These are phyloP conservation scores for Siniperca undulata DNA, from an alignment of 2,797 vertebrate genomes.

Conservation along the genomic window DNA sequence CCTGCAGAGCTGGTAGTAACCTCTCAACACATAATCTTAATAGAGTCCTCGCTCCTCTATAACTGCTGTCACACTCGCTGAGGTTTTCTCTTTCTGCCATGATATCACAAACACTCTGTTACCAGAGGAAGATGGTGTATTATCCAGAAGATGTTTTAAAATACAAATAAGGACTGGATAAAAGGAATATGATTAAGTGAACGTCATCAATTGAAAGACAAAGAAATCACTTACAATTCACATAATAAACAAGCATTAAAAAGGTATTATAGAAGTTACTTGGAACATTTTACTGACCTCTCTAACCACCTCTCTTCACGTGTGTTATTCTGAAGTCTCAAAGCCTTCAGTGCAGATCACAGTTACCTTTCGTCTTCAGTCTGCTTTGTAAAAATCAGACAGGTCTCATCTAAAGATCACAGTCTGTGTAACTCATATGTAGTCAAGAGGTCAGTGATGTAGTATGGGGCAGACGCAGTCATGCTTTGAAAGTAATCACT, in stretches of 20 bases:
- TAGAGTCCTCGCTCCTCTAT: slow-evolving; percentile 30
- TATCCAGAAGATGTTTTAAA: not conserved
- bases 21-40: slow-evolving; percentile 47
- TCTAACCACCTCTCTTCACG: slow-evolving; percentile 1
- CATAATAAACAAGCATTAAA: slow-evolving; percentile 4
- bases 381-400: slow-evolving; percentile 31
- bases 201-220: not conserved
- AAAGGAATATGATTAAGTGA: not conserved
- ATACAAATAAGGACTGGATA: not conserved
- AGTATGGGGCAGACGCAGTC: slow-evolving; percentile 20
- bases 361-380: slow-evolving; percentile 9
- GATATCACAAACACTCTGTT: slow-evolving; percentile 5
- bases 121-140: not conserved
- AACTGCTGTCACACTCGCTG: slow-evolving; percentile 2
- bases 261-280: not conserved
- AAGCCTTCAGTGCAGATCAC: not conserved
- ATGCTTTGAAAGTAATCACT: slow-evolving; percentile 40
- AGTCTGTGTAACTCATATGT: slow-evolving; percentile 19
- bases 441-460: slow-evolving; percentile 28
- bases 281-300: slow-evolving; percentile 7
- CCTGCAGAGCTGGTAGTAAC: slow-evolving; percentile 47
- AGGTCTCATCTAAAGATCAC: slow-evolving; percentile 32
- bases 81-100: slow-evolving; percentile 7
- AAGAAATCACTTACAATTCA: not conserved
- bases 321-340: slow-evolving; percentile 23